Evolutionary conservation across 1,140 invertebrate species (phyloP).

Genomic region (Orussus abietinus): DNA sequence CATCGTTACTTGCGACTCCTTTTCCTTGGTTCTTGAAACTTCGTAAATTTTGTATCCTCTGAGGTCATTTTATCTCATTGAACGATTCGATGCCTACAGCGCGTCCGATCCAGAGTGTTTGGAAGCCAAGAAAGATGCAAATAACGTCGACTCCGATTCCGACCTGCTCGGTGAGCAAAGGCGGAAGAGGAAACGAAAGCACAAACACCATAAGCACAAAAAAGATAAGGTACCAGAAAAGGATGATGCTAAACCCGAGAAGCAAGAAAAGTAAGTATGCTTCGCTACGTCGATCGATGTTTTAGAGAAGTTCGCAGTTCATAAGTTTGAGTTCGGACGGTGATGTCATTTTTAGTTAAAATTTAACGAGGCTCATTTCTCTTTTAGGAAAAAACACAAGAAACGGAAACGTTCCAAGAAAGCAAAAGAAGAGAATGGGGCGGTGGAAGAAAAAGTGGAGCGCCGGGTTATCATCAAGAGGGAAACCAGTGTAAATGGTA

Average conservation of each 20-base stretch:
- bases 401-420: slow-evolving; percentile 51
- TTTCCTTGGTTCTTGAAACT: too few species aligned
- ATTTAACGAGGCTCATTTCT: slow-evolving; percentile 8
- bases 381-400: slow-evolving; percentile 51
- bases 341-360: not conserved
- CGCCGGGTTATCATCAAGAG: slow-evolving; percentile 26
- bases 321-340: not conserved
- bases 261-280: slow-evolving; percentile 45
- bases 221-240: slow-evolving; percentile 49
- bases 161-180: slow-evolving; percentile 39
- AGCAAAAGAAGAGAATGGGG: slow-evolving; percentile 47
- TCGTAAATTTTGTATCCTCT: too few species aligned
- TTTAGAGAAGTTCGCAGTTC: too few species aligned
- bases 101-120: slow-evolving; percentile 44
- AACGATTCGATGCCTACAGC: slow-evolving; percentile 25
- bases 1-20: too few species aligned
- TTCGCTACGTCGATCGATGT: too few species aligned
- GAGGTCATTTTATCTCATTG: too few species aligned
- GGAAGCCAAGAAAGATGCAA: slow-evolving; percentile 32
- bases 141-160: slow-evolving; percentile 36
- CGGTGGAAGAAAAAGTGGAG: slow-evolving; percentile 32
- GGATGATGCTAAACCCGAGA: slow-evolving; percentile 37
- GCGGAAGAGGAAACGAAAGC: slow-evolving; percentile 57
- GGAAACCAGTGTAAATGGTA: slow-evolving; percentile 41
- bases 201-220: slow-evolving; percentile 59